Evolutionary conservation across 2,797 vertebrate genomes (phyloP).

Genomic region (Clarias fuscus): DNA sequence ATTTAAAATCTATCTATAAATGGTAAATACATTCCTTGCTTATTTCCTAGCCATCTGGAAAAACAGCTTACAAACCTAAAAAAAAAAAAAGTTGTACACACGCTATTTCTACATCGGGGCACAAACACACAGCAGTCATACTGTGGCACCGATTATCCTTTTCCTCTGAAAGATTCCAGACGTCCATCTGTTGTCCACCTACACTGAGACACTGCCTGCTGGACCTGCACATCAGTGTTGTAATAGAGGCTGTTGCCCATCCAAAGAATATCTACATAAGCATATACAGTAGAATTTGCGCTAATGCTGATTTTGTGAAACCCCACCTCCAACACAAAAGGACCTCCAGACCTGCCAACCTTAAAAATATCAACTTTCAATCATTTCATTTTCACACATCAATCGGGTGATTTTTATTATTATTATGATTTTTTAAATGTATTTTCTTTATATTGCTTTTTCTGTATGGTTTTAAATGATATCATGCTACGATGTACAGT

Average conservation of each 20-base stretch:
- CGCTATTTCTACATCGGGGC: neutral
- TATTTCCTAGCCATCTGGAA: neutral
- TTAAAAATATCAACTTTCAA: neutral
- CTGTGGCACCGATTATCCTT: neutral
- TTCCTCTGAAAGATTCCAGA: constrained; percentile 1
- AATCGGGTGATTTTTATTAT: neutral
- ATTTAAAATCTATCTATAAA: too few relatives aligned
- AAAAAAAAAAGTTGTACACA: neutral
- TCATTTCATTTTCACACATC: neutral
- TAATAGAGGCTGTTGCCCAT: neutral
- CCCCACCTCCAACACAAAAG: neutral
- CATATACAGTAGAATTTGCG: neutral
- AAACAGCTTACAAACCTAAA: neutral
- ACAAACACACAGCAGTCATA: neutral
- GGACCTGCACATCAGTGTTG: constrained; percentile 4
- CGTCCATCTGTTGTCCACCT: constrained; percentile 23
- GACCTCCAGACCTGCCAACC: constrained; percentile 1
- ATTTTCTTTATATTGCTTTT: neutral
- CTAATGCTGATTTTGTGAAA: neutral
- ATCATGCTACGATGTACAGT: neutral
- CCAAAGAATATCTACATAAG: constrained; percentile 20
- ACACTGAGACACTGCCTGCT: constrained; percentile 21
- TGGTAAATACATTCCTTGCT: neutral
- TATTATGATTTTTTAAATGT: too few relatives aligned
- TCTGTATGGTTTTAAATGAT: neutral